Percentiles rank a stretch among this genome's conserved stretches.
Conservation (phyloP, 2,888 invertebrate species). For the Didymodactylos carnosus region DNA sequence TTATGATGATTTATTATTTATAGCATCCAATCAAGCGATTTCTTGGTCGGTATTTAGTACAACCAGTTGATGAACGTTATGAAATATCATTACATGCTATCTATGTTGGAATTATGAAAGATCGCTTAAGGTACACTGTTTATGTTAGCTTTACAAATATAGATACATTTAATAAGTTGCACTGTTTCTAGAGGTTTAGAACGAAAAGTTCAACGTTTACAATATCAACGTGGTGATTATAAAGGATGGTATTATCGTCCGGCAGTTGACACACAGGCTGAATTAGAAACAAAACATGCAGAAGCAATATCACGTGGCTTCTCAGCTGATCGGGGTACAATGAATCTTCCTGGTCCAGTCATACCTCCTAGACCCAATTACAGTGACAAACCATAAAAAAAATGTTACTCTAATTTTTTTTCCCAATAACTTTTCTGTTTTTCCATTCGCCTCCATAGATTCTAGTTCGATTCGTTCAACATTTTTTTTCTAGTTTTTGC, state of each 20-base stretch:
- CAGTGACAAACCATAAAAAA: no score
- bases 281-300: neutral
- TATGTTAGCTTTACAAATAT: neutral
- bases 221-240: conserved; percentile 9
- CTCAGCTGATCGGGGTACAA: no score
- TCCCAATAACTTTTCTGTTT: no score
- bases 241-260: conserved; percentile 14
- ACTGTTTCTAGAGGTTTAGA: conserved; percentile 10
- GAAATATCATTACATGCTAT: conserved; percentile 6
- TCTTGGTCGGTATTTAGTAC: conserved; percentile 3
- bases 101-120: neutral
- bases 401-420: no score
- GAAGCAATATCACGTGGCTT: neutral
- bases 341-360: no score
- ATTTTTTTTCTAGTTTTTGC: no score
- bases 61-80: conserved; percentile 4
- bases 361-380: no score
- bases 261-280: neutral
- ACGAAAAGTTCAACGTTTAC: conserved; percentile 8
- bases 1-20: neutral
- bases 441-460: no score
- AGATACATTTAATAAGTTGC: neutral
- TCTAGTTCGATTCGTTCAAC: no score
- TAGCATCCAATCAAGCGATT: conserved; percentile 11
- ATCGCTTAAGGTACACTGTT: neutral